Base-by-base conservation (phyloP, 2,113 vertebrate genomes). In the Aythya baeri region DNA sequence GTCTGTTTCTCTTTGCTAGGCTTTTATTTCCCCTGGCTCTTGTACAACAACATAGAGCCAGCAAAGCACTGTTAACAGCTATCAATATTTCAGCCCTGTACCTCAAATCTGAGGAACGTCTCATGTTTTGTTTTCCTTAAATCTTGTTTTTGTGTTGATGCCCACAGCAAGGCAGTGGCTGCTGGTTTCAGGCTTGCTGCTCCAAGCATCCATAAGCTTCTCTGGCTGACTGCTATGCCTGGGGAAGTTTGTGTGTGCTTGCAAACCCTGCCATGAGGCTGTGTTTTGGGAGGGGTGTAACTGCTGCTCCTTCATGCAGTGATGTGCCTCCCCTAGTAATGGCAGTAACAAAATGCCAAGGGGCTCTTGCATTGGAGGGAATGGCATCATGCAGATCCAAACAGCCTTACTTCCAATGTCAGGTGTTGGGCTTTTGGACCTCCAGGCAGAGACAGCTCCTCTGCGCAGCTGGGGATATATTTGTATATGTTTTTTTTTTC, bases 331-430 rank as follows among this genome's bases (percentile, higher is more conserved):
- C 76, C 74, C n/a, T 61, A 87, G 63, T 83, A 86, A 70, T 50
- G 65, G 54, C 82, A 68, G 49, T 22, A 41, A 50, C 86, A 61
- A 74, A 77, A 55, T 3, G 22, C 80, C 73, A 86, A 36, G 44
- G 49, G 68, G 50, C 59, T 80, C 29, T 80, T 70, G 61, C 75
- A 13, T 46, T 46, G 83, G 25, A 83, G 55, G 57, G 46, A 92
- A 71, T 50, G 76, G 7, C 27, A 34, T 90, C 94, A 93, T 67
- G 68, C n/a, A 63, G 68, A 93, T 77, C 55, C 34, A 61, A 77
- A 62, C 23, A 65, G 55, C 23, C 38, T 79, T 61, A 15, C 18
- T 75, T 83, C 68, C 32, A 80, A 2, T 57, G 77, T 57, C 36
- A 54, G 65, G 76, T 77, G 7, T 1, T 66, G 50, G 31, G 26